Evolutionary conservation across 2,113 vertebrate species (phyloP), one percentile per base, ranked within the genome.

Genomic region (Ceyx melanurus): DNA sequence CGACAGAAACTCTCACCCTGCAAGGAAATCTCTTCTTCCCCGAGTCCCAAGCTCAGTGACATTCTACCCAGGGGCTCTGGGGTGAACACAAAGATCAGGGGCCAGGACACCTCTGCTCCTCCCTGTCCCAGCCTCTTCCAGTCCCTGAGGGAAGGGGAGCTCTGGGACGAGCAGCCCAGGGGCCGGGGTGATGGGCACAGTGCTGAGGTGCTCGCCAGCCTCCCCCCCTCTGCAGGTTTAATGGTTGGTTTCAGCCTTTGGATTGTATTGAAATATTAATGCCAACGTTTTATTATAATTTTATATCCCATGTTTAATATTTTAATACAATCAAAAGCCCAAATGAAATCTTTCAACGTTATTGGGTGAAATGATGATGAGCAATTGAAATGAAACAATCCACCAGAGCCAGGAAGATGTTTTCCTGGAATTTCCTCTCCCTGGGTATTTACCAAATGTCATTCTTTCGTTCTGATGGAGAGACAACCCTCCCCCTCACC

Each of bases 21-120:
- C 61, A 62, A 93, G 93, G 88, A 33, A 66, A 74, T 86, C 64
- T 94, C 82, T 82, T 15, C 72, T 54, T 31, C 79, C 12, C 4
- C 80, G 86, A 75, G 53, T 48, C 61, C 88, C 76, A 90, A 93
- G 93, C 93, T 95, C 96, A 88, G 93, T 93, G 95, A 96, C 93
- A 95, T 96, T 95, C 90, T 67, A 37, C 37, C 37, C 37, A 37
- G 37, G 37, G 37, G 37, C 92, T 87, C 86, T 31, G 88, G 93
- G 84, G 92, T 83, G 88, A 96, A 92, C 77, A 42, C 61, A 67
- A 56, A 92, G 79, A 88, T 94, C 94, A 91, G 64, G 72, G 94
- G 68, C 35, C 73, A 31, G 82, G 88, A 53, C 57, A 31, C 28
- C 5, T n/a, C 28, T 70, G 45, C 37, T 50, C 37, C 68, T 35